Base-by-base conservation (phyloP, 2,797 vertebrate species). In the Spinus pinus region DNA sequence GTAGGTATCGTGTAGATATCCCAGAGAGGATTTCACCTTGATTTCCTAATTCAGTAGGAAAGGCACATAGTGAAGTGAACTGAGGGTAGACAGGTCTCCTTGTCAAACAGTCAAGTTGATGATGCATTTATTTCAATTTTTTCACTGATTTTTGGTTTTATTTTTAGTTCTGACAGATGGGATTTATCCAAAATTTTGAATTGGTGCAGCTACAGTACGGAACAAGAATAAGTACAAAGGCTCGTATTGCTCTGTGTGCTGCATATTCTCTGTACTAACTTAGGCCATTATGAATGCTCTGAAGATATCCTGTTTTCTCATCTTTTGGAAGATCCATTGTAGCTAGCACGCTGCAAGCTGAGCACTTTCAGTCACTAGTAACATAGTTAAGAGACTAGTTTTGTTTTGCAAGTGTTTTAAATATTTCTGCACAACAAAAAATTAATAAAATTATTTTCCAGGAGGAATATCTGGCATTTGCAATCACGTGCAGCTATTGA, bases 271-370 rank as follows among this genome's bases (percentile, higher is more conserved):
- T 64, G 5, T 47, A 15, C 5, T 57, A 70, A 57, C 24, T 18
- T 30, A 39, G 14, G 44, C 2, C 41, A 41, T 8, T 21, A 27
- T 14, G 66, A 70, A 44, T 69, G 5, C 17, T 53, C 7, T 53
- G n/a, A 30, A 57, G 33, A 35, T 16, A n/a, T 12, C 27, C 2
- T 27, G 6, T 51, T 15, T 66, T 74, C 10, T 17, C 5, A 33
- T 46, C 1, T 51, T 14, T 64, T 54, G 14, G 49, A 64, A 25
- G 6, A 70, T 56, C 30, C 7, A 21, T 15, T 81, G 6, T 31
- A 77, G 8, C 4, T 33, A 51, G 12, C 54, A 14, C 0, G 0
- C 16, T 71, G 22, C 27, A 53, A 49, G 10, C 4, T 1, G 3
- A 60, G 14, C 0, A 23, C 28, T 71, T 86, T 28, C 44, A 49